Conservation (phyloP, 2,888 invertebrate genomes). For the Acanthosepion esculentum region DNA sequence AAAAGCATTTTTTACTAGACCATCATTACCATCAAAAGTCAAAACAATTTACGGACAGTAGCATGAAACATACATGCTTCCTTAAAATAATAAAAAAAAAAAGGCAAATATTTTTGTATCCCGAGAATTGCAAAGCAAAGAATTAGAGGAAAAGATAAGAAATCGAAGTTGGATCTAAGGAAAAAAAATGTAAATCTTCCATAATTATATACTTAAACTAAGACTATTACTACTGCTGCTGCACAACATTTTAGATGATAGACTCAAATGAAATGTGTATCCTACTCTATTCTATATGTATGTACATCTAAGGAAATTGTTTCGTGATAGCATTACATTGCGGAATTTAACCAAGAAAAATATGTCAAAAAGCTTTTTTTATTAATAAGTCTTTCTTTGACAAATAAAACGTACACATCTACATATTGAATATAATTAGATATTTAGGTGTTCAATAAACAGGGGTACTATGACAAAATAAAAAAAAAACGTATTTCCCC, state of each 20-base stretch:
- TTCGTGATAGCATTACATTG: background rate
- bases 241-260: background rate
- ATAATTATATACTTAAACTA: background rate
- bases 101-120: background rate
- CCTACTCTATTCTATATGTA: background rate
- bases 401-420: background rate
- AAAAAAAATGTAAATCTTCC: background rate
- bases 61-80: background rate
- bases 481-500: background rate
- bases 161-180: background rate
- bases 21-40: no score
- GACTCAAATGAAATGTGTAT: constrained; percentile 12
- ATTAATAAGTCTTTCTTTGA: background rate
- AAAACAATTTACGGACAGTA: background rate
- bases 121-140: background rate
- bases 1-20: no score
- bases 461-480: background rate
- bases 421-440: background rate
- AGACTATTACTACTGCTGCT: background rate
- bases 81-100: background rate
- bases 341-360: background rate
- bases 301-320: constrained; percentile 25
- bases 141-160: background rate
- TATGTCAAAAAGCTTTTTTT: background rate
- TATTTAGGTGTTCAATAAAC: background rate